Percentiles rank a stretch among this genome's conserved stretches.
Conservation (phyloP, 2,797 vertebrate species). For the Avahi laniger region DNA sequence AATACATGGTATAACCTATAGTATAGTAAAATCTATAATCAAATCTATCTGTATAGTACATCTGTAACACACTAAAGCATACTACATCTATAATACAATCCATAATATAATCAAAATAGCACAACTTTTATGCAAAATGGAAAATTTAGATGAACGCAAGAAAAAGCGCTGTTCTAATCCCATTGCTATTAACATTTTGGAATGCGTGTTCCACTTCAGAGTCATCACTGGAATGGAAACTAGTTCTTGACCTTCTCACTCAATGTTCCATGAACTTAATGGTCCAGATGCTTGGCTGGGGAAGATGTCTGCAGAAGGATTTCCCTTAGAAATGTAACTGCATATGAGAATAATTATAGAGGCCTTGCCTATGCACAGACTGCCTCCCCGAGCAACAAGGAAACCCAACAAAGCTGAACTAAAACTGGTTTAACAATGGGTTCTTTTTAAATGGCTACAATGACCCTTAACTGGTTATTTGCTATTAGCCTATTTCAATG, state of each 20-base stretch:
- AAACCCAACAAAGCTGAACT: not conserved
- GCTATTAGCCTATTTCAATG: not conserved
- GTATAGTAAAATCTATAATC: not conserved
- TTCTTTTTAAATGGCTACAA: not conserved
- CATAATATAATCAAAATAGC: not conserved
- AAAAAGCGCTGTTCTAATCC: not conserved
- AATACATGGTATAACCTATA: not conserved
- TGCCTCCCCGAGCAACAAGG: not conserved
- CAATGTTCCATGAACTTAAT: not conserved
- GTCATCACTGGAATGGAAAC: not conserved
- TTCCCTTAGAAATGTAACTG: not conserved
- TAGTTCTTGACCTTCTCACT: conserved; percentile 11
- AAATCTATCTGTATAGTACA: not conserved
- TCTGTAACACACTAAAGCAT: not conserved
- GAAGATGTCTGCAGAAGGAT: not conserved
- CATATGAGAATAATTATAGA: not conserved
- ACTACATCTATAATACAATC: no score
- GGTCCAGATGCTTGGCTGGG: not conserved
- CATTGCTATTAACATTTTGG: not conserved
- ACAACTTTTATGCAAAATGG: not conserved
- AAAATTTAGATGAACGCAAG: not conserved
- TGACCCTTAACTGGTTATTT: not conserved
- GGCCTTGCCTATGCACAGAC: not conserved
- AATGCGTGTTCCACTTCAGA: not conserved
- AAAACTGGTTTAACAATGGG: not conserved